Base-by-base conservation (phyloP, 2,113 vertebrate species). In the Prionailurus viverrinus region DNA sequence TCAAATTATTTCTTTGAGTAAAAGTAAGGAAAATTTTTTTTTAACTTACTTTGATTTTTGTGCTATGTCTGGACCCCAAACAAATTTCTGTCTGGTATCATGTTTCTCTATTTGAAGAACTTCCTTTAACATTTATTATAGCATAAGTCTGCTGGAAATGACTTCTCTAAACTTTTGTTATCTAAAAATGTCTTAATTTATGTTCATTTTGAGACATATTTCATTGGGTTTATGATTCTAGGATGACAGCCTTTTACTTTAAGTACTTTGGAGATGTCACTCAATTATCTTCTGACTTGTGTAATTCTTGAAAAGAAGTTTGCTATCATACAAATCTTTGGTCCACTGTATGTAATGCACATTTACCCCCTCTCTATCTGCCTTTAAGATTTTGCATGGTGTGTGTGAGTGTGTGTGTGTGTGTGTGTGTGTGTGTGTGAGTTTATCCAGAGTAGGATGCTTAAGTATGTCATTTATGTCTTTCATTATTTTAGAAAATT, bases 401-500 rank as follows among this genome's bases (percentile, higher is more conserved):
- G 29, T 78, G 45, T 48, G 27, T 78, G 29, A 31, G 10, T 29
- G 14, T 53, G 19, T 41, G 45, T 66, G 18, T 66, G 9, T 29
- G 14, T 53, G 19, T 55, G 45, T 66, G 18, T 66, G 53, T 14
- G 33, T 16, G 33, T 36, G 33, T 36, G 45, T 36, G 18, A 16
- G 4, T 58, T 85, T 87, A 76, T 51, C 19, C n/a, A 45, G 23
- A 83, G 7, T 31, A 55, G 3, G 6, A 66, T 39, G 65, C 36
- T 83, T 3, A 29, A 58, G 93, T 69, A 25, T 58, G 13, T n/a
- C 5, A 76, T 83, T 68, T 76, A 45, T 21, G 16, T 25, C 13
- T 48, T 93, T 45, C 48, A 89, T 66, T 83, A 89, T 68, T 93
- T 83, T 82, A 25, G 68, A 82, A 76, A 93, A 58, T 29, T 82